Base-by-base conservation (phyloP, 30 jellyfish, hydroid and myxozoan genomes). In the Pelagia noctiluca region DNA sequence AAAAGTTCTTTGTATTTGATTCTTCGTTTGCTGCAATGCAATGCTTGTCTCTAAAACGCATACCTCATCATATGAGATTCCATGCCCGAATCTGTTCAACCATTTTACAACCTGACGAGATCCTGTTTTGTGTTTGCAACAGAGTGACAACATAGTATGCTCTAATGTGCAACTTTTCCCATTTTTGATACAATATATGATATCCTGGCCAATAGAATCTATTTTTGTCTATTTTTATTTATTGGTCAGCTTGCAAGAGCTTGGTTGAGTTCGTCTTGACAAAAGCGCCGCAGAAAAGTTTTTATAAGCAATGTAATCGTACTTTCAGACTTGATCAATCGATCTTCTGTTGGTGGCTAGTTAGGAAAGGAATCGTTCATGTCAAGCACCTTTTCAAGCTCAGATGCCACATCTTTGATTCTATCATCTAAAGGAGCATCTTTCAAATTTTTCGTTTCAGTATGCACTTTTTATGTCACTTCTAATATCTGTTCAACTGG, bases 401-500 rank as follows among this genome's bases (percentile, higher is more conserved):
- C 76, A 32, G 49, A 63, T 26, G 82, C 82, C 30, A 69, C 82
- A 37, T 69, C 82, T 36, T 69, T 69, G 37, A 69, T 69, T 69
- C 82, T 69, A 7, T 69, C 82, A 32, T 33, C 82, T 69, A 69
- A 34, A 34, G 82, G 82, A 69, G 82, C 82, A 69, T 69, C 82
- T 69, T 69, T 69, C 82, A 69, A 36, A 69, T 35, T 8, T 36
- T 69, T 69, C 65, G 65, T 69, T 36, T 69, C 65, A 36, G 82
- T 69, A 36, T 69, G 82, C 64, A 69, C 38, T 35, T 69, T 69
- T 36, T 69, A 34, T 65, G 82, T 69, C 57, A 74, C 74, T 52
- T 74, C 86, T 19, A 74, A 48, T 24, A 74, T 74, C 16, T 74
- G 53, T 19, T 52, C 86, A 49, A 37, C 38, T 0, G 72, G 74